phyloP scores from a whole-genome alignment of 2,797 vertebrate species.

The Cryptoblepharus egeriae region DNA sequence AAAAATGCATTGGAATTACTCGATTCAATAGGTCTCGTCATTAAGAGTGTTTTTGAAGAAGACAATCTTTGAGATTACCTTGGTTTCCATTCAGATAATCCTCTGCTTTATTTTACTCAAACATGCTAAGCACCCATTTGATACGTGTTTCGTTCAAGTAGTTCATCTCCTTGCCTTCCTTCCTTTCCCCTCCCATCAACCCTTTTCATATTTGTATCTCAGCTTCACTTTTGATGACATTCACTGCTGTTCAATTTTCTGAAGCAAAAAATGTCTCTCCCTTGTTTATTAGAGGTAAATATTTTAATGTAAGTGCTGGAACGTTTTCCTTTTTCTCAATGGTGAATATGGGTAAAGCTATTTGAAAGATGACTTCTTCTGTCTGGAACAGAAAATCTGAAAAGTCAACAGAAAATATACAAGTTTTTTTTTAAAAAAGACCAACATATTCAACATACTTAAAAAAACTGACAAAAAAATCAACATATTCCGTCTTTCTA shows the following conservation, averaged over 20 bases:
- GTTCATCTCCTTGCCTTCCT: constrained; percentile 26
- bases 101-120: neutral
- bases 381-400: neutral
- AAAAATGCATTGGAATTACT: neutral
- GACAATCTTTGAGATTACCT: neutral
- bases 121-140: neutral
- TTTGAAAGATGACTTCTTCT: constrained; percentile 16
- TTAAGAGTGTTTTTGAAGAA: neutral
- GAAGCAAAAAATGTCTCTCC: constrained; percentile 12
- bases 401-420: neutral
- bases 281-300: neutral
- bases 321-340: neutral
- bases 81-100: neutral
- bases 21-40: neutral
- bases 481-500: neutral
- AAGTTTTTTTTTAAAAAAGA: neutral
- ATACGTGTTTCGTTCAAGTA: neutral
- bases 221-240: constrained; percentile 14
- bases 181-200: neutral
- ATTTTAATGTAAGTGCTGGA: constrained; percentile 2
- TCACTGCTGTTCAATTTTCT: constrained; percentile 1
- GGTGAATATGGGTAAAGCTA: neutral
- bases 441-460: too few species aligned
- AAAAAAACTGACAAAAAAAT: too few species aligned
- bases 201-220: neutral